Evolutionary conservation across 2,888 invertebrate genomes (phyloP), one percentile per base, ranked within the genome.

Genomic region (Yponomeuta plumbellus): DNA sequence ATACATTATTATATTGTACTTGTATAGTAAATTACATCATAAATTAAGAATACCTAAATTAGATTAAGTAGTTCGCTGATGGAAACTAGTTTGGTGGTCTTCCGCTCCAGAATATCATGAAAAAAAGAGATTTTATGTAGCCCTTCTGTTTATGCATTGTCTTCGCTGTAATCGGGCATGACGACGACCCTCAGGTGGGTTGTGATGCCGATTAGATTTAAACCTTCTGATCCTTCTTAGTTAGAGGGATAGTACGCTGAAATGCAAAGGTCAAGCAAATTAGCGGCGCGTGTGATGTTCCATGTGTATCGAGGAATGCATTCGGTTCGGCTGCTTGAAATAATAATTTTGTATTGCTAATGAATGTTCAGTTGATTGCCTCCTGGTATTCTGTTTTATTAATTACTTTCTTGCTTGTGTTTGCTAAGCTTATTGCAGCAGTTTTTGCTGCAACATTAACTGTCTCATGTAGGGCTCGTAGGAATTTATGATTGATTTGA

Each of bases 281-380:
- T 66, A 66, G 67, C 67, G 34, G 67, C 66, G 44, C 21, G 64
- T 67, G 66, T 67, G 64, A 67, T 64, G 66, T 67, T 39, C 21
- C n/a, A 17, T n/a, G 34, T 34, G 21, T 22, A 21, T 59, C 22
- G 59, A 52, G 44, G 44, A 52, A 52, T 52, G 44, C 44, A 52
- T 52, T 52, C 44, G 44, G 44, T 52, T 52, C 17, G 44, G 44
- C 44, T 52, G 44, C 17, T 17, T 52, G 44, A 52, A 52, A 52
- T 52, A 52, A 17, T 52, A 52, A 52, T 52, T 52, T 52, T 4
- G 17, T 52, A 52, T 52, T 13, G 44, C 17, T 52, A 52, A 52
- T 52, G 44, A 52, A 17, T 52, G 44, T 17, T 52, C 44, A 52
- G 44, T 52, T 52, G 44, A 52, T 52, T 52, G 44, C 44, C 44